These are phyloP conservation scores for Acleris laterana DNA, from an alignment of 2,888 invertebrate species.

Conservation along the genomic window DNA sequence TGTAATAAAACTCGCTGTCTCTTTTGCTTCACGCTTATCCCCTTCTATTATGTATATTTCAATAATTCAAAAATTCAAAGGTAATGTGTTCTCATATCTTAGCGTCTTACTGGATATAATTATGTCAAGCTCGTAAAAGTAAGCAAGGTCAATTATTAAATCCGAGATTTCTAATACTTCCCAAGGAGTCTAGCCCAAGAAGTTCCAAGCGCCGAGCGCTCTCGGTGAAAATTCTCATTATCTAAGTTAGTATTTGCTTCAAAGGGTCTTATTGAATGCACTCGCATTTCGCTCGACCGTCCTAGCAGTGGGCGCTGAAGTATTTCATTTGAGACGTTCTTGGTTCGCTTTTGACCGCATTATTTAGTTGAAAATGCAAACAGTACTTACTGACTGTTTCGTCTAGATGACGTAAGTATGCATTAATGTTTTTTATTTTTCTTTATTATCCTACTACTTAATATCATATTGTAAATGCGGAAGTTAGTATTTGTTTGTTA, in stretches of 20 bases:
- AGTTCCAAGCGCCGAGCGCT: conserved; percentile 41
- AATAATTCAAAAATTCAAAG: no score
- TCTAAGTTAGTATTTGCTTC: conserved; percentile 43
- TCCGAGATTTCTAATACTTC: conserved; percentile 22
- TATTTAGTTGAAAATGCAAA: conserved; percentile 15
- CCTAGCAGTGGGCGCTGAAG: conserved; percentile 46
- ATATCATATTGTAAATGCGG: no score
- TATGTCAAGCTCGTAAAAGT: conserved; percentile 28
- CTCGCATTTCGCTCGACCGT: conserved; percentile 44
- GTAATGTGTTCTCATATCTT: background rate
- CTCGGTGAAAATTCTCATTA: conserved; percentile 45
- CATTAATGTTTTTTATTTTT: no score
- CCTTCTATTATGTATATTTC: background rate
- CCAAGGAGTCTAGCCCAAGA: conserved; percentile 38
- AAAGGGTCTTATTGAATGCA: conserved; percentile 45
- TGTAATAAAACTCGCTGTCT: background rate
- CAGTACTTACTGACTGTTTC: background rate
- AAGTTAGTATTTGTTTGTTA: no score
- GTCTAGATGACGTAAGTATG: no score
- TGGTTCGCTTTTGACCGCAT: conserved; percentile 6
- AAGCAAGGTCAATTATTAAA: conserved; percentile 38
- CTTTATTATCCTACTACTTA: no score
- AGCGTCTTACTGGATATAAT: conserved; percentile 3
- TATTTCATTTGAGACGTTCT: conserved; percentile 46
- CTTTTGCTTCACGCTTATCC: background rate